These are phyloP conservation scores for Ichneumoninae sp. DNA, from an alignment of 2,888 invertebrate species.

Conservation along the genomic window DNA sequence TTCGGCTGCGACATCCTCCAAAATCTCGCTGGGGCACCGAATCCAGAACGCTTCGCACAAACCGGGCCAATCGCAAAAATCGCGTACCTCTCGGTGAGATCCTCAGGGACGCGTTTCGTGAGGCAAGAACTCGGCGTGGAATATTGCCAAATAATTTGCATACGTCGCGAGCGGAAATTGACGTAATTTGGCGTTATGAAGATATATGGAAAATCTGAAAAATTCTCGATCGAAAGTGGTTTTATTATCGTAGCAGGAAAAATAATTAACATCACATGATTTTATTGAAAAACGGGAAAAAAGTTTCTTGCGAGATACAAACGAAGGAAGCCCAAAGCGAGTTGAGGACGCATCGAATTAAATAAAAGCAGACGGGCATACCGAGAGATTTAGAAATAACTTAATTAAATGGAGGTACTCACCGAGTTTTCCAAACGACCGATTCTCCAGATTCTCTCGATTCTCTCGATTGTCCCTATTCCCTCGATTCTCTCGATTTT, in stretches of 20 bases:
- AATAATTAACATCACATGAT: neutral
- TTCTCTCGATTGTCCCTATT: neutral
- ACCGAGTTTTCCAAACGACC: slow-evolving; percentile 74
- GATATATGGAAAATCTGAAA: neutral
- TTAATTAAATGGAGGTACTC: slow-evolving; percentile 70
- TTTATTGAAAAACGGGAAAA: neutral
- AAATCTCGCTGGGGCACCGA: slow-evolving; percentile 6
- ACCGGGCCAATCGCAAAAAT: slow-evolving; percentile 5
- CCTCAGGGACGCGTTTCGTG: slow-evolving; percentile 16
- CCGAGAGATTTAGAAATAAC: neutral
- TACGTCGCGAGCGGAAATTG: slow-evolving; percentile 19
- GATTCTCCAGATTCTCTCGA: slow-evolving; percentile 57
- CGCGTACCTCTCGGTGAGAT: slow-evolving; percentile 23
- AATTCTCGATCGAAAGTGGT: neutral
- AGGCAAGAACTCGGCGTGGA: slow-evolving; percentile 32
- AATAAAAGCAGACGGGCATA: slow-evolving; percentile 8
- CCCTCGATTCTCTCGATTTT: slow-evolving; percentile 70
- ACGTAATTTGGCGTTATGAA: neutral
- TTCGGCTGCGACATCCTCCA: neutral
- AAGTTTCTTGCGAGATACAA: neutral
- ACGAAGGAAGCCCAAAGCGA: neutral
- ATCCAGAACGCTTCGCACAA: neutral
- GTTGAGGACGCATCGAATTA: neutral
- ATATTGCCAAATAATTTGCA: slow-evolving; percentile 54
- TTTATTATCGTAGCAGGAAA: neutral